Percentiles rank a stretch among this genome's conserved stretches.
Evolutionary conservation across 2,113 vertebrate species (phyloP).

Genomic region (Cathartes aura): DNA sequence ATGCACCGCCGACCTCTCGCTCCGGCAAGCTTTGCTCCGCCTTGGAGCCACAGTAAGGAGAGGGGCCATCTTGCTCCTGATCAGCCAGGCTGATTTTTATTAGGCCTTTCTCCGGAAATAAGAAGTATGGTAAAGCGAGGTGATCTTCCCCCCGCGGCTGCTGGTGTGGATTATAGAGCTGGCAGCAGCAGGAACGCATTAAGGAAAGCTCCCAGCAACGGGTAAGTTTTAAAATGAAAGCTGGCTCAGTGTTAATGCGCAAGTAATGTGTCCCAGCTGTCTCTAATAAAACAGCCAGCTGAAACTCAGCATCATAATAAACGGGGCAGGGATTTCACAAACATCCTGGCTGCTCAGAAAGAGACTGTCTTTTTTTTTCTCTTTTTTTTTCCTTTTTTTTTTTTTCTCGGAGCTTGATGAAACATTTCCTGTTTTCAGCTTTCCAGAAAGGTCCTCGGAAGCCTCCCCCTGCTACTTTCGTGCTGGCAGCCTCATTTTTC

Average conservation of each 20-base stretch:
- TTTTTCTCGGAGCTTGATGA: slow-evolving; percentile 58
- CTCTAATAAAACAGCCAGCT: slow-evolving; percentile 72
- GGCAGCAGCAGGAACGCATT: slow-evolving; percentile 68
- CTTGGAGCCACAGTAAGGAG: background rate
- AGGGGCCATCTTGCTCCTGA: background rate
- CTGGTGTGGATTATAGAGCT: slow-evolving; percentile 64
- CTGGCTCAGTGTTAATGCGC: slow-evolving; percentile 75
- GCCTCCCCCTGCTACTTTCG: background rate
- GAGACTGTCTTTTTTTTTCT: background rate
- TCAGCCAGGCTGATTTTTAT: slow-evolving; percentile 1
- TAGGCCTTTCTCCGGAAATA: slow-evolving; percentile 16
- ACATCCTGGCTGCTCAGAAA: slow-evolving; percentile 72
- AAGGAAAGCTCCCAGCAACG: slow-evolving; percentile 54
- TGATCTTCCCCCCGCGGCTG: slow-evolving; percentile 30
- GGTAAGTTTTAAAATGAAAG: slow-evolving; percentile 69
- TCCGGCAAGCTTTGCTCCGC: background rate
- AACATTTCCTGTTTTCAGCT: slow-evolving; percentile 76
- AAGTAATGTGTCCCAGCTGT: slow-evolving; percentile 78
- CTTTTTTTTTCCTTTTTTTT: background rate
- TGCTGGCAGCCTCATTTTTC: slow-evolving; percentile 22
- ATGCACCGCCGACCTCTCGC: fast-evolving
- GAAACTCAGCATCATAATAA: slow-evolving; percentile 73
- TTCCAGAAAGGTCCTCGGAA: slow-evolving; percentile 57
- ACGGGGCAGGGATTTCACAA: slow-evolving; percentile 72
- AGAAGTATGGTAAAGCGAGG: background rate